Evolutionary conservation across 2,113 vertebrate genomes (phyloP), one percentile per base, ranked within the genome.

Genomic region (Lophochroa leadbeateri): DNA sequence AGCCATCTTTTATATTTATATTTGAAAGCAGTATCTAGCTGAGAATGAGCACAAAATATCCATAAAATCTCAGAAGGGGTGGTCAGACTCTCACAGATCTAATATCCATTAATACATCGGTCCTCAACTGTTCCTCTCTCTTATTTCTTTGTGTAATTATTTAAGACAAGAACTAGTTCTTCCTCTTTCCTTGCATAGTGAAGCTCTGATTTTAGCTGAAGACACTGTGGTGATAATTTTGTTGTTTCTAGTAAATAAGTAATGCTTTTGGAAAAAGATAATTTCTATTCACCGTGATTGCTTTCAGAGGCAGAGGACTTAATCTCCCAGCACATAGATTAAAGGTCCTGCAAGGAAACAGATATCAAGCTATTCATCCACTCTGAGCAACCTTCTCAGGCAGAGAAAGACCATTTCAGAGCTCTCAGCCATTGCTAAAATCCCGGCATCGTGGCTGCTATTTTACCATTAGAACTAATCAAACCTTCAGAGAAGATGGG

Each of bases 11-110:
- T 82, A 72, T 76, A 89, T 91, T 92, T 71, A 27, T 60, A 82
- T 85, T 82, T 95, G 44, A 82, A 92, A 89, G 89, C 10, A 75
- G 14, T 82, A 35, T 75, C 35, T 95, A 15, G 60, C 78, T 92
- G 29, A 68, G 12, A 90, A 75, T 11, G 76, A 82, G 24, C 16
- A 80, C 6, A 91, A 85, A 87, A 91, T 67, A 70, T 5, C 31
- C 44, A 46, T 37, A 50, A 82, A 87, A 76, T 11, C 18, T 53
- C 16, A 70, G 47, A 61, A 52, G 16, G 5, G 13, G 23, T 76
- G 11, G 5, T 50, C 39, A 50, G 37, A 57, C 11, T 61, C 53
- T 68, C 41, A 64, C 9, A 53, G 9, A 33, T 72, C 25, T 75
- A 46, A 67, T 81, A 75, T 14, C 3, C 10, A 60, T 86, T 77